A percentile compares a stretch with the other conserved stretches of the same genome.
phyloP scores from a whole-genome alignment of 2,888 invertebrate genomes.

The Caenorhabditis macrosperma region DNA sequence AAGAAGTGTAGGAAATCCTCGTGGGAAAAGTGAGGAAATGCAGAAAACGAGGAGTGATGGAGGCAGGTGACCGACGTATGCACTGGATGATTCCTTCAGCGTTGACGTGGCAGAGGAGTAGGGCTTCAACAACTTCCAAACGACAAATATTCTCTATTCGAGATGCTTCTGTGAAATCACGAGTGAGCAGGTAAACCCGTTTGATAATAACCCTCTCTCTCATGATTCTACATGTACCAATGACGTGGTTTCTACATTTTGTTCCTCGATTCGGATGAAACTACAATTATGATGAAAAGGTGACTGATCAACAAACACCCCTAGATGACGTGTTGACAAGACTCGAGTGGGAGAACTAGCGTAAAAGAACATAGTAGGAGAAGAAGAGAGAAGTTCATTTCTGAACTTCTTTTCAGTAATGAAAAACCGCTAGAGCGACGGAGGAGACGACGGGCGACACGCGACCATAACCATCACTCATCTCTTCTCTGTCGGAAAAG shows the following conservation, averaged over 20 bases:
- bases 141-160: not conserved
- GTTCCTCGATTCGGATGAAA: not conserved
- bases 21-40: constrained; percentile 28
- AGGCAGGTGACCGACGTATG: constrained; percentile 5
- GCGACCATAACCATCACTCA: constrained; percentile 2
- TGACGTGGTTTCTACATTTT: not conserved
- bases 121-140: not conserved
- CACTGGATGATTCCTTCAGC: not conserved
- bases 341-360: not conserved
- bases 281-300: not conserved
- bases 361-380: not conserved
- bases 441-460: not conserved
- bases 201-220: too few relatives aligned
- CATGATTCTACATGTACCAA: too few relatives aligned
- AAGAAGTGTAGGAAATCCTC: constrained; percentile 34
- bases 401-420: constrained; percentile 1
- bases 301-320: not conserved
- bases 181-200: too few relatives aligned
- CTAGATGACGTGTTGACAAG: not conserved
- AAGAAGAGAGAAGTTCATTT: not conserved
- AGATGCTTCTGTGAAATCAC: too few relatives aligned
- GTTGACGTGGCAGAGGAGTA: not conserved
- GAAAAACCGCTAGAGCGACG: not conserved
- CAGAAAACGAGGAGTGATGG: not conserved
- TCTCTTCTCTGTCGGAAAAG: not conserved